These are phyloP conservation scores for Riparia riparia DNA, from an alignment of 2,113 vertebrate species.

Conservation along the genomic window DNA sequence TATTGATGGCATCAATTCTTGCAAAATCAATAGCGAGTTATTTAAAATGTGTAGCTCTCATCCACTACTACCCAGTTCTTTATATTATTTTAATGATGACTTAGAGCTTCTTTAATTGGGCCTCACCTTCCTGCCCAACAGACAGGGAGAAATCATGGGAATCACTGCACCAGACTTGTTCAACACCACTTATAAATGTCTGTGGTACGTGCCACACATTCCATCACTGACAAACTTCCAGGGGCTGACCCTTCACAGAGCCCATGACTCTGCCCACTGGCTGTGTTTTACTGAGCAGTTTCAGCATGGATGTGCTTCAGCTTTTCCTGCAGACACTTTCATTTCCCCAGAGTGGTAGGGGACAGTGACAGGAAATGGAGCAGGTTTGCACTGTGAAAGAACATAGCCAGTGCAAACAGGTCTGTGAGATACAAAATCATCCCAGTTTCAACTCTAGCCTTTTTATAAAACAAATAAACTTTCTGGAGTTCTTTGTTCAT, in stretches of 20 bases:
- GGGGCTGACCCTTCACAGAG: background rate
- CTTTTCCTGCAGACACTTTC: background rate
- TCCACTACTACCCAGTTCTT: background rate
- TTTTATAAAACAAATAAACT: background rate
- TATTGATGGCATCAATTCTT: slow-evolving; percentile 12
- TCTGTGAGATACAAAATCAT: background rate
- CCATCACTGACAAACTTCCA: background rate
- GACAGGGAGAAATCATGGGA: background rate
- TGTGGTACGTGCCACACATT: background rate
- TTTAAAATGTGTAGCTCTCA: slow-evolving; percentile 22
- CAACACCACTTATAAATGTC: background rate
- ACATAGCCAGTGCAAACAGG: background rate
- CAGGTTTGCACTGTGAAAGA: background rate
- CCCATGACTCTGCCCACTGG: background rate
- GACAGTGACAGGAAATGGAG: background rate
- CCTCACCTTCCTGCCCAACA: background rate
- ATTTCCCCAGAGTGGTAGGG: background rate
- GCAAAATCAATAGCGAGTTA: slow-evolving; percentile 48
- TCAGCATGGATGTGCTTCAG: background rate
- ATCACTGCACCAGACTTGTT: background rate
- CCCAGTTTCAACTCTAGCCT: background rate
- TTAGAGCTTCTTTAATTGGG: slow-evolving; percentile 12
- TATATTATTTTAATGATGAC: slow-evolving; percentile 14
- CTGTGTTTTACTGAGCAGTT: background rate
- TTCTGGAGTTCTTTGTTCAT: background rate